Evolutionary conservation across 1,140 invertebrate genomes (phyloP), one percentile per base, ranked within the genome.

Genomic region (Neodiprion virginianus): DNA sequence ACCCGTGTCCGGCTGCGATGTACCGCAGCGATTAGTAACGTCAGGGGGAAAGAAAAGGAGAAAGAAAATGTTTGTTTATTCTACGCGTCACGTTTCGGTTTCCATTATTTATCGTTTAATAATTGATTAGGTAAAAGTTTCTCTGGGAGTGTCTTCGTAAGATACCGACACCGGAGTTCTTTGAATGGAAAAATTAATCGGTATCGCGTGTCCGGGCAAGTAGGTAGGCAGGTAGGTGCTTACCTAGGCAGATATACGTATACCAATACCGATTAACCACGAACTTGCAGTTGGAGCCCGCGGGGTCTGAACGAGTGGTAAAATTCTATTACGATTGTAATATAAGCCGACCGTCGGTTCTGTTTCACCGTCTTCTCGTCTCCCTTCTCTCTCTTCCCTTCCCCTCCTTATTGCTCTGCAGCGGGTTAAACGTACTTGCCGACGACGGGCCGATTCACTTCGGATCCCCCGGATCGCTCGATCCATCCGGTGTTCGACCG

Each of bases 31-130:
- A 40, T 40, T 40, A 40, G 28, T 40, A 5, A 40, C 1, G 28
- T 40, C 28, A 40, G 28, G 28, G 28, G 28, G 28, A 40, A 40
- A 40, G 5, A 40, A 40, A 5, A 40, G 28, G 28, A 40, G 28
- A 40, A 40, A 40, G 28, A 40, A 40, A 40, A 40, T 40, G 28
- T 40, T 61, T 61, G 11, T 61, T 40, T 8, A 14, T 61, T 61
- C 53, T 17, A 61, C 11, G 8, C 53, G 11, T 17, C 11, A 61
- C n/a, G 5, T 61, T 61, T 61, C 11, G 8, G 11, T 61, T 61
- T 61, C 53, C n/a, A 17, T 61, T 61, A 61, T 61, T 61, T 61
- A 61, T 61, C 11, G 53, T 61, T 61, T 61, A 61, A 61, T 61
- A 61, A 61, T 61, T 61, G n/a, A 61, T 61, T 61, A 61, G 11